Evolutionary conservation across 2,797 vertebrate species (phyloP).

Genomic region (Rhinatrema bivittatum): DNA sequence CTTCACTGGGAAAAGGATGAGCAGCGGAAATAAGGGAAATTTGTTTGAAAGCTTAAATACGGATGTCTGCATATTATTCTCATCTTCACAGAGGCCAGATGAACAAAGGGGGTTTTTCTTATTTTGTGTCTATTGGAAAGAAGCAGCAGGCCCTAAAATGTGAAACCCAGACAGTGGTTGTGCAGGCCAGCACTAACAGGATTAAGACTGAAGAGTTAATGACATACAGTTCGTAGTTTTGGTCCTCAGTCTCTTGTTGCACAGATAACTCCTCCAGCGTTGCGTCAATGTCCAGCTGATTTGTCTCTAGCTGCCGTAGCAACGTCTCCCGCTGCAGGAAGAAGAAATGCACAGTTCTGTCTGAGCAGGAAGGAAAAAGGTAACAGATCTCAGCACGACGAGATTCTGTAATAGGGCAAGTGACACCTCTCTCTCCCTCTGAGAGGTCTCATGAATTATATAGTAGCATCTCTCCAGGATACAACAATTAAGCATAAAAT

Average conservation of each 20-base stretch:
- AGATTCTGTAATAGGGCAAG: conserved; percentile 19
- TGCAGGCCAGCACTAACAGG: too few relatives aligned
- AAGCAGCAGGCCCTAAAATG: too few relatives aligned
- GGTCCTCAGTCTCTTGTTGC: conserved; percentile 96
- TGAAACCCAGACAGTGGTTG: too few relatives aligned
- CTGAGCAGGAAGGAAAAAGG: conserved; percentile 1
- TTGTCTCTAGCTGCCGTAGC: conserved; percentile 93
- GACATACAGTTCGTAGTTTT: conserved; percentile 91
- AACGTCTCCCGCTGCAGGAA: conserved; percentile 82
- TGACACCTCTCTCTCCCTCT: background rate
- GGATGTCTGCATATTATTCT: too few relatives aligned
- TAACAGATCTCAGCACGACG: conserved; percentile 1
- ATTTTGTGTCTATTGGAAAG: too few relatives aligned
- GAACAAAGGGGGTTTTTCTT: too few relatives aligned
- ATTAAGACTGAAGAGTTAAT: too few relatives aligned
- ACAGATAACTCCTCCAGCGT: conserved; percentile 90
- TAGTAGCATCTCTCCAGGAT: background rate
- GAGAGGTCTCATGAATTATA: background rate
- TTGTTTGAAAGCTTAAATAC: too few relatives aligned
- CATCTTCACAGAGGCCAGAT: too few relatives aligned
- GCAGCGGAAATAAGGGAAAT: too few relatives aligned
- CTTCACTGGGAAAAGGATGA: too few relatives aligned
- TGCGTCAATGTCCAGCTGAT: conserved; percentile 94
- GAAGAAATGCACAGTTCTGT: background rate
- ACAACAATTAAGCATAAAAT: background rate